Conservation (phyloP, 2,888 invertebrate species). For the Drosophila mulleri region DNA sequence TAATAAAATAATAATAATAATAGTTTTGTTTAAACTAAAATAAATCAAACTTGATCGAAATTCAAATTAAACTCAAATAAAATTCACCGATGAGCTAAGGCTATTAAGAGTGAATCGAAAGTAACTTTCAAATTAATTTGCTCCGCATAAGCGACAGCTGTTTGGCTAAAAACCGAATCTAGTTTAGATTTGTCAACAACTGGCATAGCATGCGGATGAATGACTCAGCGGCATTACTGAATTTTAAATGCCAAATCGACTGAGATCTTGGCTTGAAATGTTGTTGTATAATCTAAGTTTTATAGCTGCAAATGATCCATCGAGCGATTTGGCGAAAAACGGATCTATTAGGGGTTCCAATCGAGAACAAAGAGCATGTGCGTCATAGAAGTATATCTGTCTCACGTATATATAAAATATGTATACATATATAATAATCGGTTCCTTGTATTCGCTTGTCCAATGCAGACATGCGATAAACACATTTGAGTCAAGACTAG, state of each 20-base stretch:
- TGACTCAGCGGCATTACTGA: background rate
- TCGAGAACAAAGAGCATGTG: background rate
- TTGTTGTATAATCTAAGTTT: background rate
- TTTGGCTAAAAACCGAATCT: background rate
- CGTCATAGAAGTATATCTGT: background rate
- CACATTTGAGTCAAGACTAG: background rate
- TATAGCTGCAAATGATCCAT: slow-evolving; percentile 1
- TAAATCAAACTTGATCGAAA: background rate
- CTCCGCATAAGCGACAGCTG: background rate
- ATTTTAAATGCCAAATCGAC: background rate
- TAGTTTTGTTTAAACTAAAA: background rate
- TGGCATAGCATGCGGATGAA: background rate
- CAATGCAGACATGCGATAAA: slow-evolving; percentile 1
- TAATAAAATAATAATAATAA: no score
- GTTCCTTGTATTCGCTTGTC: background rate
- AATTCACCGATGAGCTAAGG: background rate
- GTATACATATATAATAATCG: background rate
- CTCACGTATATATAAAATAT: background rate
- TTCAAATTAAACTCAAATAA: background rate
- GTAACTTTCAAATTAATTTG: background rate
- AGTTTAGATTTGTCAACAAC: background rate
- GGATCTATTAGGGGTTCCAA: background rate
- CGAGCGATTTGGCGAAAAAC: background rate
- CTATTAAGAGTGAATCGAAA: background rate
- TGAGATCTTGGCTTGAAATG: background rate